These are phyloP conservation scores for Oophaga pumilio DNA, from an alignment of 2,113 vertebrate species.

Conservation along the genomic window DNA sequence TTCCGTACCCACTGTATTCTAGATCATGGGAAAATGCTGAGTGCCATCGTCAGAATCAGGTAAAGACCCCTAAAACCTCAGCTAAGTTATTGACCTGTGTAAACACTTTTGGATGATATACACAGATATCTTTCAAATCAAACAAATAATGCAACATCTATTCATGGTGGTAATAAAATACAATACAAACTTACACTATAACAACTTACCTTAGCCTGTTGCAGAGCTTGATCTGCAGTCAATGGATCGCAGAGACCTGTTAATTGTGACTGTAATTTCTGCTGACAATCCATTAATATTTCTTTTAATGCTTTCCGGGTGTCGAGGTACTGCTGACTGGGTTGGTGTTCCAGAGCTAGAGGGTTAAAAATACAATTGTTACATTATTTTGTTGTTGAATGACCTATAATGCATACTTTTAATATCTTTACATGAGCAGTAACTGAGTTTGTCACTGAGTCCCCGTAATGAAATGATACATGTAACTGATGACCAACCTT, in stretches of 20 bases:
- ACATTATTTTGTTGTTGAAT: neutral
- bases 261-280: constrained; percentile 65
- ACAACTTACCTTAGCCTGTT: constrained; percentile 74
- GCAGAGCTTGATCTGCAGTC: constrained; percentile 74
- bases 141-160: neutral
- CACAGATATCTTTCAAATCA: no score
- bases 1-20: no score
- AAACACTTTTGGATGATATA: no score
- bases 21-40: no score
- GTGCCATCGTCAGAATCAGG: no score
- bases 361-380: neutral
- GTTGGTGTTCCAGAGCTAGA: constrained; percentile 71
- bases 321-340: constrained; percentile 65
- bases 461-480: neutral
- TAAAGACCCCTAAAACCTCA: no score
- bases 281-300: constrained; percentile 67
- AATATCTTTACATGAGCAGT: neutral
- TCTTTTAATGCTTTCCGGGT: constrained; percentile 70
- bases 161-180: neutral
- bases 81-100: no score
- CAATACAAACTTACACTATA: neutral
- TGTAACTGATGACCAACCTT: constrained; percentile 67
- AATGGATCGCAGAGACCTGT: constrained; percentile 69
- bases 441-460: neutral
- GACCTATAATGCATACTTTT: neutral